Evolutionary conservation across 23 tunicate species (phyloP), one percentile per base, ranked within the genome.

Genomic region (Botrylloides violaceus): DNA sequence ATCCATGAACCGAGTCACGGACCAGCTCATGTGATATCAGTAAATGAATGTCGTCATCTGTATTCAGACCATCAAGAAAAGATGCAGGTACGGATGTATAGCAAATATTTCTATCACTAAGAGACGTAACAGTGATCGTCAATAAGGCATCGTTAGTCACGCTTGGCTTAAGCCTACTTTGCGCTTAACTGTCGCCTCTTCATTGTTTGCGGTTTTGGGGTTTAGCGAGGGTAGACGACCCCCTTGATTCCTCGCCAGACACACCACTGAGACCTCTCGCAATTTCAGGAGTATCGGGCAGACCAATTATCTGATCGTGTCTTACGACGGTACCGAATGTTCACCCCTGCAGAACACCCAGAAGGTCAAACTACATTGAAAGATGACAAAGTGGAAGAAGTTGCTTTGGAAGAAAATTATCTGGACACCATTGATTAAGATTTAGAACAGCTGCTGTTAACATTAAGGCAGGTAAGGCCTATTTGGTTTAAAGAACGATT

Each of bases 11-110:
- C 80, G 0, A 66, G 58, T 21, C 58, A 63, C 35, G 70, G 58
- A 1, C 66, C 62, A 36, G 63, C 80, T 2, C 34, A 26, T n/a
- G 6, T 82, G 21, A 82, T 82, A 49, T 82, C 87, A 34, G 66
- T 82, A 0, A 75, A 82, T 30, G 80, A 82, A 75, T 82, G 75
- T 30, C 35, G 80, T 23, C n/a, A 36, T 24, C 61, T 82, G 28
- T 49, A 71, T 38, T 34, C 38, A 25, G 59, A 66, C 33, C 87
- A 82, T 27, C 79, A 81, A 65, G 72, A 71, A 25, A 27, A 65
- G 4, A 34, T 81, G 27, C 76, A 81, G 86, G 86, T 81, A 43
- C 9, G 9, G 12, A 43, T 43, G n/a, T n/a, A n/a, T n/a, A n/a
- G n/a, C n/a, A n/a, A n/a, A n/a, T n/a, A n/a, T n/a, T n/a, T n/a